These are phyloP conservation scores for Hemaris fuciformis DNA, from an alignment of 2,888 invertebrate genomes.

Conservation along the genomic window DNA sequence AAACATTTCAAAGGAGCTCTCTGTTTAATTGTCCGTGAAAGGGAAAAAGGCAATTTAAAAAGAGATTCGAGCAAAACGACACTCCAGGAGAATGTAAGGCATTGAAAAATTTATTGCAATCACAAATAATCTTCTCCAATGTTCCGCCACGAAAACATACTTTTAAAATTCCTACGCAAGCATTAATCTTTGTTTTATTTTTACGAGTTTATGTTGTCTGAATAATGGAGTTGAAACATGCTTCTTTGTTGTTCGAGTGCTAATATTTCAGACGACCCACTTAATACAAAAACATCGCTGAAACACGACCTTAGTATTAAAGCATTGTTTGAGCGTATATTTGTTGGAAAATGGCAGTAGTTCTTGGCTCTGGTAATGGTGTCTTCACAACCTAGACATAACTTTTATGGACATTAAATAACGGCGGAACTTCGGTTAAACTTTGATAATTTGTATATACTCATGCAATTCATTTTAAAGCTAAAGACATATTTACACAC, in stretches of 20 bases:
- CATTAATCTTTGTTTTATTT: constrained; percentile 13
- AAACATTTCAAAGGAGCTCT: constrained; percentile 32
- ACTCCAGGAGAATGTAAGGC: constrained; percentile 36
- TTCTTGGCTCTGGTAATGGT: neutral
- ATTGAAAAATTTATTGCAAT: constrained; percentile 58
- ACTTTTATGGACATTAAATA: too few relatives aligned
- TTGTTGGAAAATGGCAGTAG: neutral
- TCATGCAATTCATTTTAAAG: too few relatives aligned
- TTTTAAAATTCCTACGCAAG: constrained; percentile 41
- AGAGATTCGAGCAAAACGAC: constrained; percentile 34
- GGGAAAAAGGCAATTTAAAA: constrained; percentile 53
- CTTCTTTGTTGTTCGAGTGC: neutral
- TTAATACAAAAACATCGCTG: neutral
- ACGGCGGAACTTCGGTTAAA: too few relatives aligned
- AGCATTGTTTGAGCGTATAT: neutral
- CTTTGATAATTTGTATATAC: too few relatives aligned
- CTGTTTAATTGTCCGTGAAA: constrained; percentile 53
- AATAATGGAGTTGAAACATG: neutral
- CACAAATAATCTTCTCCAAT: constrained; percentile 53
- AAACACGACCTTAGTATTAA: neutral
- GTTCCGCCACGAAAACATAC: constrained; percentile 37
- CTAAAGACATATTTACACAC: too few relatives aligned
- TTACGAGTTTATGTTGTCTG: neutral
- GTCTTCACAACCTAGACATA: neutral
- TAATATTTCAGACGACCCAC: neutral